These are phyloP conservation scores for Hylaeus anthracinus DNA, from an alignment of 1,140 invertebrate species.

Conservation along the genomic window DNA sequence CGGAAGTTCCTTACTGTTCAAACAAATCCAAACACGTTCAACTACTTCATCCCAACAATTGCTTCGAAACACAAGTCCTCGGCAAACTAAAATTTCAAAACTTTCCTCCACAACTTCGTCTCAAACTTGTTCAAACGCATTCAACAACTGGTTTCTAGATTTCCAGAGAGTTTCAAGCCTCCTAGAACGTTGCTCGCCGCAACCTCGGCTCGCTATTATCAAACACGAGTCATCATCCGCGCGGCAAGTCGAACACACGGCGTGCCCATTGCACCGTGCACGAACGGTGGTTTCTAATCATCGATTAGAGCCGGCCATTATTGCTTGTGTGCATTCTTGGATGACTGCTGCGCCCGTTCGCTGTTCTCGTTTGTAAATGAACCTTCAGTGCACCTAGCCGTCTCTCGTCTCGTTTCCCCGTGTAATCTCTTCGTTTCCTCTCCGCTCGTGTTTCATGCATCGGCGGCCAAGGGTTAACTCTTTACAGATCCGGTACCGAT, in stretches of 20 bases:
- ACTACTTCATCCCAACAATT: too few species aligned
- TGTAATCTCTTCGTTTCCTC: conserved; percentile 38
- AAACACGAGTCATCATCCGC: not conserved
- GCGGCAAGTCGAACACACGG: conserved; percentile 28
- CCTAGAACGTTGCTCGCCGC: not conserved
- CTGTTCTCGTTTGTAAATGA: conserved; percentile 38
- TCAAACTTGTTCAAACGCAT: too few species aligned
- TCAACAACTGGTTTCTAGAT: too few species aligned
- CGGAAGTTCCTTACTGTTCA: not conserved
- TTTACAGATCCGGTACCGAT: conserved; percentile 45
- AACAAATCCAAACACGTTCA: too few species aligned
- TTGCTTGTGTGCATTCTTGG: conserved; percentile 34
- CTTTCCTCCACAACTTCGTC: too few species aligned
- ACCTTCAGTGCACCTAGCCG: conserved; percentile 19
- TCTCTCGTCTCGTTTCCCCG: conserved; percentile 30
- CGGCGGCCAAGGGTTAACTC: conserved; percentile 31
- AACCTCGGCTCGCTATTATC: not conserved
- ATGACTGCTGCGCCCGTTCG: conserved; percentile 35
- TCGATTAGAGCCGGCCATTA: conserved; percentile 69
- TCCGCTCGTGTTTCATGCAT: conserved; percentile 45
- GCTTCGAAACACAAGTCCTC: too few species aligned
- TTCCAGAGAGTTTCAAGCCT: not conserved
- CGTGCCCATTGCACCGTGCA: conserved; percentile 24
- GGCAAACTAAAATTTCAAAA: too few species aligned
- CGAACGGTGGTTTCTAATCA: conserved; percentile 67